Evolutionary conservation across 2,888 invertebrate genomes (phyloP).

Genomic region (Cetonia aurata): DNA sequence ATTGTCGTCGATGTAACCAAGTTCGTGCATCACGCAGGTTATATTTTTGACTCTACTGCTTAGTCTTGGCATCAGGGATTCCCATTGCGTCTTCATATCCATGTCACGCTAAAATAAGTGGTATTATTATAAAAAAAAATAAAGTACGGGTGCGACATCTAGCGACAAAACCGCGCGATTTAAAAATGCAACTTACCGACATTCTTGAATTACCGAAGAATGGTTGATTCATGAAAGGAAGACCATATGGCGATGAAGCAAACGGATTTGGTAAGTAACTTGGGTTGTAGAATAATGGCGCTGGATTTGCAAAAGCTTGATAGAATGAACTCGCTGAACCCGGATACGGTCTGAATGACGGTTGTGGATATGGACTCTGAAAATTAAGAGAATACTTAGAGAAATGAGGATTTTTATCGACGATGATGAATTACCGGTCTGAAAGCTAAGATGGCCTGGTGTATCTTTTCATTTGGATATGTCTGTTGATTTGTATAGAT

Average conservation of each 20-base stretch:
- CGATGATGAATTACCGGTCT: constrained; percentile 67
- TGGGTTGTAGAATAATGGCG: constrained; percentile 62
- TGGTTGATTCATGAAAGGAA: constrained; percentile 65
- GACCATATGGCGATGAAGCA: constrained; percentile 56
- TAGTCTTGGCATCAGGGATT: constrained; percentile 70
- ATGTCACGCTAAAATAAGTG: constrained; percentile 69
- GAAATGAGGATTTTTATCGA: constrained; percentile 8
- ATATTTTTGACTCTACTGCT: constrained; percentile 72
- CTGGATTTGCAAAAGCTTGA: constrained; percentile 67
- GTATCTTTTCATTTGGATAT: constrained; percentile 68
- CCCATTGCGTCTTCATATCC: constrained; percentile 73
- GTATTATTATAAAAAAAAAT: constrained; percentile 23
- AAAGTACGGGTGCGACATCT: neutral
- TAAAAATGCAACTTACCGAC: constrained; percentile 67
- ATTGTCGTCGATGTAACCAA: constrained; percentile 76
- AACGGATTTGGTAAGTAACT: constrained; percentile 47
- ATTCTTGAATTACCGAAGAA: constrained; percentile 67
- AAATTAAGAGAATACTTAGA: constrained; percentile 33
- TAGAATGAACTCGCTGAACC: constrained; percentile 65
- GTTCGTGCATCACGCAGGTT: constrained; percentile 80
- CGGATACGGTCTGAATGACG: constrained; percentile 69
- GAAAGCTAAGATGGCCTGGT: constrained; percentile 71
- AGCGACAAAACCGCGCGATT: neutral
- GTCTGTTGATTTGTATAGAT: constrained; percentile 58
- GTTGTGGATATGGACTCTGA: constrained; percentile 59